phyloP scores from a whole-genome alignment of 1,140 invertebrate species.

The Drosophila athabasca region DNA sequence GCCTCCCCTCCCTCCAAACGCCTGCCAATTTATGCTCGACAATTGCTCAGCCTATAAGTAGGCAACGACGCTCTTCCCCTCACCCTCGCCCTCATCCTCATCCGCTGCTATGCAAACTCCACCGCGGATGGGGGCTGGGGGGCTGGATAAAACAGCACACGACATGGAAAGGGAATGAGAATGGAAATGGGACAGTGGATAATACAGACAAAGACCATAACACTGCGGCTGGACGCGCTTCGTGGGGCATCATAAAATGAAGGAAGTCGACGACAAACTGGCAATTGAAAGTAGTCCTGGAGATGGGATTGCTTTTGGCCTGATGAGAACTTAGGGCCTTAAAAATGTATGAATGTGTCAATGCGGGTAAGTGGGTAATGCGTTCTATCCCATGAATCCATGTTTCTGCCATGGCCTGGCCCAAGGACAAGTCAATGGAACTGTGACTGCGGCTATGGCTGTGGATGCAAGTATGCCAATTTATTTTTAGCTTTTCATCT shows the following conservation, averaged over 20 bases:
- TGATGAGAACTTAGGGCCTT: slow-evolving; percentile 45
- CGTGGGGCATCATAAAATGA: slow-evolving; percentile 36
- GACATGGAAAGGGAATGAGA: not conserved
- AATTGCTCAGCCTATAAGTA: slow-evolving; percentile 59
- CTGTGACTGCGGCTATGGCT: too few species aligned
- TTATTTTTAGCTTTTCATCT: slow-evolving; percentile 65
- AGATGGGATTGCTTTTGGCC: slow-evolving; percentile 21
- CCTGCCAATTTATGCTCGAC: slow-evolving; percentile 53
- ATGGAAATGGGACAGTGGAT: slow-evolving; percentile 11
- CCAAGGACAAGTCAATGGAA: slow-evolving; percentile 32
- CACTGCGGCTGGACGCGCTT: slow-evolving; percentile 59
- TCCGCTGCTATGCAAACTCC: slow-evolving; percentile 33
- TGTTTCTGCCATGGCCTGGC: not conserved
- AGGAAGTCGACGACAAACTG: slow-evolving; percentile 1
- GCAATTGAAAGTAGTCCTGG: slow-evolving; percentile 54
- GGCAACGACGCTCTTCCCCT: slow-evolving; percentile 44
- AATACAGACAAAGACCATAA: slow-evolving; percentile 41
- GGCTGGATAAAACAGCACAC: not conserved
- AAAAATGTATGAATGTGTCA: slow-evolving; percentile 46
- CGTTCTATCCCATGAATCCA: too few species aligned
- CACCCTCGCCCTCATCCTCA: slow-evolving; percentile 10
- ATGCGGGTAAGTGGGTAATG: slow-evolving; percentile 13
- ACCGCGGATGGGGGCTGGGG: not conserved
- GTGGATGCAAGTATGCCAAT: slow-evolving; percentile 62
- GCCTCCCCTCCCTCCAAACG: slow-evolving; percentile 2